phyloP scores from a whole-genome alignment of 2,888 invertebrate species.

The Mesochorus sp. region DNA sequence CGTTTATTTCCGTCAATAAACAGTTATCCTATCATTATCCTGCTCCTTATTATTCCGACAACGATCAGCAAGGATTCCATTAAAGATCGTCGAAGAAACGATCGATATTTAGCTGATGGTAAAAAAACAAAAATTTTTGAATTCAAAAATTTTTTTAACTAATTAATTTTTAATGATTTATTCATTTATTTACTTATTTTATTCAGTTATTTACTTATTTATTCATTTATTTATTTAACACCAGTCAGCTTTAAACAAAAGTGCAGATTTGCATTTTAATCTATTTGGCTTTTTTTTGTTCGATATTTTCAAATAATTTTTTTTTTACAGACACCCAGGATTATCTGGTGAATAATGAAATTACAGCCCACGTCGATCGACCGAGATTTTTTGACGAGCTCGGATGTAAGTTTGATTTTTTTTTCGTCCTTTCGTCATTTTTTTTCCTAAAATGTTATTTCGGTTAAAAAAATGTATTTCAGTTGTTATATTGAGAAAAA shows the following conservation, averaged over 20 bases:
- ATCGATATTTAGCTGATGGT: conserved; percentile 73
- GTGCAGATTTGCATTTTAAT: too few relatives aligned
- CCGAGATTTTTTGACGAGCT: conserved; percentile 79
- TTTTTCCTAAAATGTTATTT: conserved; percentile 1
- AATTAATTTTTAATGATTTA: too few relatives aligned
- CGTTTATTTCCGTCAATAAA: neutral
- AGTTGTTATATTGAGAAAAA: neutral
- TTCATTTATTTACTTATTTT: too few relatives aligned
- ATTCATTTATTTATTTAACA: too few relatives aligned
- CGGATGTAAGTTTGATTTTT: conserved; percentile 74
- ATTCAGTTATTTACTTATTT: too few relatives aligned
- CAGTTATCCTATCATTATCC: conserved; percentile 35
- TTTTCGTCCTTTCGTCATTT: neutral
- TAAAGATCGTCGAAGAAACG: conserved; percentile 69
- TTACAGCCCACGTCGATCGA: conserved; percentile 68
- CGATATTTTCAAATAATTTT: too few relatives aligned
- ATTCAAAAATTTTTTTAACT: neutral
- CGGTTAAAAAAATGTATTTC: too few relatives aligned
- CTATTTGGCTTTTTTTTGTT: too few relatives aligned
- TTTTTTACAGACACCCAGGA: conserved; percentile 56
- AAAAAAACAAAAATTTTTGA: conserved; percentile 17
- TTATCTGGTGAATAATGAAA: conserved; percentile 64
- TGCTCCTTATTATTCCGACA: conserved; percentile 50
- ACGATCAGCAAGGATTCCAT: neutral
- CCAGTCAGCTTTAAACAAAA: too few relatives aligned